Conservation (phyloP, 2,113 vertebrate species). For the Nycticebus coucang region DNA sequence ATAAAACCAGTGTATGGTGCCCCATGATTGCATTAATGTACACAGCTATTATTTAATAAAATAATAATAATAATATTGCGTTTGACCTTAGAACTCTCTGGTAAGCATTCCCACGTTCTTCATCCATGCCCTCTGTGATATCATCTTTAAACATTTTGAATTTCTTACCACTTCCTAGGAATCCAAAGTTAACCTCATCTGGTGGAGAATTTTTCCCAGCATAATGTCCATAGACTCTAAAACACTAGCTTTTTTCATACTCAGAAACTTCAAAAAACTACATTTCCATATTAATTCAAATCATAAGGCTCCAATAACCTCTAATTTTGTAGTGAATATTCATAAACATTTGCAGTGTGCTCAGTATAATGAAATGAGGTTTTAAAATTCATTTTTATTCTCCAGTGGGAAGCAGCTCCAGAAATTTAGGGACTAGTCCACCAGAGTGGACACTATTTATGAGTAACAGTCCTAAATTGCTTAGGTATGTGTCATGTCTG, state of each 20-base stretch:
- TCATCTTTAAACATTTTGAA: neutral
- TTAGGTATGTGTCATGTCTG: slow-evolving; percentile 68
- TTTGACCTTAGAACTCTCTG: neutral
- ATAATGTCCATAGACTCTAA: slow-evolving; percentile 29
- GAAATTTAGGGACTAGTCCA: slow-evolving; percentile 63
- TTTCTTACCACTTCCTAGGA: slow-evolving; percentile 11
- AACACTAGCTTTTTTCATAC: slow-evolving; percentile 2
- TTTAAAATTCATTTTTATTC: slow-evolving; percentile 72
- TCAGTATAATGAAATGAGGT: slow-evolving; percentile 45
- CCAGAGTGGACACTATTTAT: slow-evolving; percentile 66
- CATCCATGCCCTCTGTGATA: neutral
- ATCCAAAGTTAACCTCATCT: slow-evolving; percentile 16
- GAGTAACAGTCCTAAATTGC: slow-evolving; percentile 63
- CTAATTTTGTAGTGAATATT: slow-evolving; percentile 75
- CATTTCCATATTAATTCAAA: slow-evolving; percentile 69
- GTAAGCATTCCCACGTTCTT: neutral
- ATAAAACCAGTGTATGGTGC: too few species aligned
- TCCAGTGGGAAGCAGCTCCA: slow-evolving; percentile 50
- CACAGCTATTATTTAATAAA: too few species aligned
- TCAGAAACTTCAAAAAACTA: slow-evolving; percentile 12
- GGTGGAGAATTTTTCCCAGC: slow-evolving; percentile 19
- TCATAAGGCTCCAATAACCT: slow-evolving; percentile 63
- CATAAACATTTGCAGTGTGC: slow-evolving; percentile 60
- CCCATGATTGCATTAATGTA: too few species aligned
- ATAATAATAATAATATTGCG: neutral